Conservation (phyloP, 1,140 invertebrate genomes). For the Pseudachorutes palmiensis region DNA sequence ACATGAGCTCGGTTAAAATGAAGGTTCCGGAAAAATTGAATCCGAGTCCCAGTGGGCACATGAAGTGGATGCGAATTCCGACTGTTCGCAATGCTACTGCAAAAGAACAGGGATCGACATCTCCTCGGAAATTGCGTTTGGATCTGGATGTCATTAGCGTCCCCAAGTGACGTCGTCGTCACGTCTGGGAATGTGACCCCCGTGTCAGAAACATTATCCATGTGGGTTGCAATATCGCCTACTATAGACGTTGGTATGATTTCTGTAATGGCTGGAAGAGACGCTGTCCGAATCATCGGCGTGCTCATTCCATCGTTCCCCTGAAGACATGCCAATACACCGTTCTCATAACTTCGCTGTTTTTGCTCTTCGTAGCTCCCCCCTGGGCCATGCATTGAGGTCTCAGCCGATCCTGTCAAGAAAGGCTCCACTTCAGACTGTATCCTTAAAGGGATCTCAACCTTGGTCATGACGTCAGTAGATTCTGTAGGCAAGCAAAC, state of each 20-base stretch:
- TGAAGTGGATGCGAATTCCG: slow-evolving; percentile 14
- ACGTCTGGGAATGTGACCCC: neutral
- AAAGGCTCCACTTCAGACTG: too few species aligned
- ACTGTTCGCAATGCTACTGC: neutral
- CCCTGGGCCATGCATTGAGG: too few species aligned
- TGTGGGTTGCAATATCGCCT: slow-evolving; percentile 18
- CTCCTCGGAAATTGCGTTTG: neutral
- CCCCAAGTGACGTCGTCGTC: neutral
- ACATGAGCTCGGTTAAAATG: slow-evolving; percentile 32
- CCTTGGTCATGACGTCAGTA: neutral
- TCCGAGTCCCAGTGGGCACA: neutral
- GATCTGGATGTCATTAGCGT: neutral
- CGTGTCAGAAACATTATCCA: neutral
- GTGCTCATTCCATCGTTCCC: neutral
- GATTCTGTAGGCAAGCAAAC: neutral
- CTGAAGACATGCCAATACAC: too few species aligned
- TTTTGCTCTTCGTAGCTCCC: too few species aligned
- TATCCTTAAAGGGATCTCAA: too few species aligned
- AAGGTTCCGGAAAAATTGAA: slow-evolving; percentile 32
- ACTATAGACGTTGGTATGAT: slow-evolving; percentile 17
- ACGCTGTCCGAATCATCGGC: neutral
- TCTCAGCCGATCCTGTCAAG: too few species aligned
- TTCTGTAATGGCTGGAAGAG: neutral
- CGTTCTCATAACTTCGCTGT: too few species aligned
- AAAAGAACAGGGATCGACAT: neutral